Evolutionary conservation across 2,797 vertebrate species (phyloP).

Genomic region (Artibeus jamaicensis): DNA sequence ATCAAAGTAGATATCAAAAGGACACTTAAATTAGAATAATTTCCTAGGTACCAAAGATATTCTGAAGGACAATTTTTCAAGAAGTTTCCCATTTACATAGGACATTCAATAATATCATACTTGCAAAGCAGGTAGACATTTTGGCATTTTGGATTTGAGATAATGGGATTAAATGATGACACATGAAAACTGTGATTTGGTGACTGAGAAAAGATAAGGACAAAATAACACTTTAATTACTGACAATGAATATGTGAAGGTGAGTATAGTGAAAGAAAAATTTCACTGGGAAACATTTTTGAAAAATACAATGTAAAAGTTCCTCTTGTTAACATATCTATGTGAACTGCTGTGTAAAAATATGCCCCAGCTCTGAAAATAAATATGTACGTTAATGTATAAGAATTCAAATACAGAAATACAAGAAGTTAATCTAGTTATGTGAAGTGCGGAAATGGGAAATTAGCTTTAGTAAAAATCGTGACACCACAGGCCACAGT

Average conservation of each 20-base stretch:
- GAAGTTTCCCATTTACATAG: conserved; percentile 69
- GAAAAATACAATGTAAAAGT: conserved; percentile 13
- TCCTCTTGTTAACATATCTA: background rate
- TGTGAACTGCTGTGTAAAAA: conserved; percentile 41
- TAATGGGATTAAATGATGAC: conserved; percentile 58
- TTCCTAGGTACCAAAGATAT: conserved; percentile 59
- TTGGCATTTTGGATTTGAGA: conserved; percentile 56
- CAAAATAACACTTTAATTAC: conserved; percentile 61
- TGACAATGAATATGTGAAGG: conserved; percentile 1
- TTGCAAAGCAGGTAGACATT: conserved; percentile 69
- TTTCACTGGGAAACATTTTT: background rate
- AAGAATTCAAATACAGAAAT: conserved; percentile 40
- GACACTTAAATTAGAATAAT: conserved; percentile 57
- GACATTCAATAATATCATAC: conserved; percentile 74
- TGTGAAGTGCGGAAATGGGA: background rate
- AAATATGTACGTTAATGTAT: conserved; percentile 7
- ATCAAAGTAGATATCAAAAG: conserved; percentile 61
- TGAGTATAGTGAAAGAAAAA: conserved; percentile 41
- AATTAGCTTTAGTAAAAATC: conserved; percentile 12
- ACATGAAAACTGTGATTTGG: conserved; percentile 44
- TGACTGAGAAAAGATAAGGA: conserved; percentile 53
- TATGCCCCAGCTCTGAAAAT: background rate
- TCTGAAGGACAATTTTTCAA: conserved; percentile 68
- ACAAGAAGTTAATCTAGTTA: conserved; percentile 34
- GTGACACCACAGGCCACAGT: background rate